These are phyloP conservation scores for Pemphredon lugubris DNA, from an alignment of 2,888 invertebrate species.

Conservation along the genomic window DNA sequence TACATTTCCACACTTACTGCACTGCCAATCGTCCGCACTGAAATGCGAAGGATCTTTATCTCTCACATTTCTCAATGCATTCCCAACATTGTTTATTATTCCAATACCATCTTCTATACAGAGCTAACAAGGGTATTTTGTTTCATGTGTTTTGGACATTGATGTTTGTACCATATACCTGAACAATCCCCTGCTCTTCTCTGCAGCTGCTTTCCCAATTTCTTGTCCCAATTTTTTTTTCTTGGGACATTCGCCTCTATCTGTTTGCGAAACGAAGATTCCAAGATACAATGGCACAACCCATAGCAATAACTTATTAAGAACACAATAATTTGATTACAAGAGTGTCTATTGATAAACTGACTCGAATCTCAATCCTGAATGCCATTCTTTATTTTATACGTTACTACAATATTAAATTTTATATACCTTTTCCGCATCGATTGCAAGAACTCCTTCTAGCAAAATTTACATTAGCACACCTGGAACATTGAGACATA, in stretches of 20 bases:
- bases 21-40: constrained; percentile 99
- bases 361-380: no score
- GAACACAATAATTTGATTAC: no score
- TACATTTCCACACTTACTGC: constrained; percentile 99
- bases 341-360: no score
- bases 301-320: neutral
- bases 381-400: no score
- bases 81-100: no score
- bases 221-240: constrained; percentile 96
- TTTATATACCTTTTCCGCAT: constrained; percentile 88
- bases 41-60: constrained; percentile 75
- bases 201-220: constrained; percentile 98
- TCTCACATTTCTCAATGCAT: no score
- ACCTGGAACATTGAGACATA: constrained; percentile 81
- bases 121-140: no score
- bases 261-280: no score
- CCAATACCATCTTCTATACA: no score
- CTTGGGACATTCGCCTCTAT: constrained; percentile 82
- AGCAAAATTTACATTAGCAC: constrained; percentile 97
- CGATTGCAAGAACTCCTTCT: constrained; percentile 94
- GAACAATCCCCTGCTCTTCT: constrained; percentile 97
- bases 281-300: neutral
- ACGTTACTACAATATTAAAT: no score
- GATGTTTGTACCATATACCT: constrained; percentile 65
- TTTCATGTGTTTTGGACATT: no score